phyloP scores from a whole-genome alignment of 2,888 invertebrate species.

The Eurytoma adleriae region DNA sequence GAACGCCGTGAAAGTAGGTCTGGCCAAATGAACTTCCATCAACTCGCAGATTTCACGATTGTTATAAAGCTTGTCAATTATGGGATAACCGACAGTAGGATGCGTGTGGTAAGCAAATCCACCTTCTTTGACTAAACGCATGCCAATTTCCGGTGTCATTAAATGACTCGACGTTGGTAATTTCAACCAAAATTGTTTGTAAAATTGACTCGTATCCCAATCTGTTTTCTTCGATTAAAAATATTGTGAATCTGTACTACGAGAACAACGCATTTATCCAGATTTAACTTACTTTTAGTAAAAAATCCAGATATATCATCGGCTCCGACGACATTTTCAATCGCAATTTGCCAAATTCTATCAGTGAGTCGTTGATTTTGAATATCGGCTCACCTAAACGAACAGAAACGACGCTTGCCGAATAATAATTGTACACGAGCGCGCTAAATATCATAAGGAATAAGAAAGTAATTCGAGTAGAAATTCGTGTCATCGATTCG shows the following conservation, averaged over 20 bases:
- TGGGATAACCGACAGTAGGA: conserved; percentile 67
- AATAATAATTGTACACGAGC: conserved; percentile 70
- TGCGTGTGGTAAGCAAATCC: conserved; percentile 69
- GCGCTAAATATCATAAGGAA: conserved; percentile 67
- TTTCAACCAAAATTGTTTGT: conserved; percentile 63
- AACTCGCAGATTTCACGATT: conserved; percentile 67
- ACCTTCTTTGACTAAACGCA: conserved; percentile 64
- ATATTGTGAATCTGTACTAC: background rate
- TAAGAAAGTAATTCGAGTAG: conserved; percentile 66
- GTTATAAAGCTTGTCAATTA: conserved; percentile 64
- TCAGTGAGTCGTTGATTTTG: conserved; percentile 71
- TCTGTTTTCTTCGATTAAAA: conserved; percentile 59
- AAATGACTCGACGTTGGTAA: conserved; percentile 63
- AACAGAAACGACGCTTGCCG: conserved; percentile 69
- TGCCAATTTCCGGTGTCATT: conserved; percentile 63
- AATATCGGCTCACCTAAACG: conserved; percentile 67
- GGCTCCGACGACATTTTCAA: conserved; percentile 58
- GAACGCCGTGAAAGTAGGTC: conserved; percentile 20
- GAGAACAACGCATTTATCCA: background rate
- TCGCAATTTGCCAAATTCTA: conserved; percentile 64
- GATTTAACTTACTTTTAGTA: conserved; percentile 12
- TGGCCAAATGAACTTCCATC: conserved; percentile 51
- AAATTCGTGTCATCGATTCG: conserved; percentile 62
- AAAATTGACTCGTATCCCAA: conserved; percentile 9
- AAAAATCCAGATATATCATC: conserved; percentile 12